Base-by-base conservation (phyloP, 2,888 invertebrate species). In the Abrostola tripartita region DNA sequence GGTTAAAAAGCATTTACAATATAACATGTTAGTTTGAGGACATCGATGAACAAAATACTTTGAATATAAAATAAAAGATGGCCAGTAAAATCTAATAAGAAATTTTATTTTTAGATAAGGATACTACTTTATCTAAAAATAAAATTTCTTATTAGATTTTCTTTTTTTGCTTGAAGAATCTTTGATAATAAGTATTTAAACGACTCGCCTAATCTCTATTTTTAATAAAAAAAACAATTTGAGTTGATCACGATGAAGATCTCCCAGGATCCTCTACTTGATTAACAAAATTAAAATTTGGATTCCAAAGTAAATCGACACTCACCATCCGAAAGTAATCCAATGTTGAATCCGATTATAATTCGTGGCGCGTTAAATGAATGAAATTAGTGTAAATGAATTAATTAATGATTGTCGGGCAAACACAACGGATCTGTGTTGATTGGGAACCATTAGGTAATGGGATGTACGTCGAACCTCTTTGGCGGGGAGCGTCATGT, bases 261-360 rank as follows among this genome's bases (percentile, higher is more conserved):
- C 58, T 61, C 53, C 53, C 44, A 24, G 49, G 38, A 63, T 69
- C 40, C 57, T 52, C 50, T 60, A 61, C 56, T 64, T 70, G 63
- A 78, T 70, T 70, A 70, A 63, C 54, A 66, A 72, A 75, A 78
- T 78, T 75, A 70, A 68, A 70, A 73, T 70, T 59, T 38, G 11
- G 12, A 42, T 57, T 61, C 36, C 37, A 68, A 66, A 58, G 61
- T 61, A 64, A 72, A 68, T 72, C 59, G 68, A 70, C 63, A 66
- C 56, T 63, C 54, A 57, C 66, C 55, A 61, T 74, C 60, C 56
- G 55, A 68, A 66, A 75, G 68, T 78, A 77, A 78, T 74, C 65
- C 55, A 50, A 65, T 65, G 64, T 64, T 58, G 61, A 69, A 54
- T 38, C 53, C n/a, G 61, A 55, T 65, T 69, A 68, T 65, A 63